Evolutionary conservation across 2,888 invertebrate species (phyloP), one percentile per base, ranked within the genome.

Genomic region (Meliscaeva auricollis): DNA sequence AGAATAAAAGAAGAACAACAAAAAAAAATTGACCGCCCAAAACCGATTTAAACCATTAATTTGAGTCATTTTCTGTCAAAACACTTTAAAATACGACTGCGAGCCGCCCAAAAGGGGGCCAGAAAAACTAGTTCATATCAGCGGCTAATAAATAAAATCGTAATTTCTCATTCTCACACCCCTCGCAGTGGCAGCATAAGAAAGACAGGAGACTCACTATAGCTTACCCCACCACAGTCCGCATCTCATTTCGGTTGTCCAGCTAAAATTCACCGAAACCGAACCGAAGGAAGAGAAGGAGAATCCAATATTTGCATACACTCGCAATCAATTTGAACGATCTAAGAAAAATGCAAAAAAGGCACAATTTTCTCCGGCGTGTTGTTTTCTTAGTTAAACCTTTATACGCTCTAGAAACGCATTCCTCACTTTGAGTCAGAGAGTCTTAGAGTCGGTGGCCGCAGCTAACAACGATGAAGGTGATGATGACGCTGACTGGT

Each of bases 161-260:
- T 84, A 84, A 80, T 84, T 84, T 80, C 84, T 84, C 84, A 84
- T 84, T 84, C 80, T 84, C 80, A 79, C 84, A 84, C 84, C 74
- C 74, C 78, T 78, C 9, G 77, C 32, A 44, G 17, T 66, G 60
- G 74, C 60, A 84, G 66, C 30, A 35, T 15, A 56, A 38, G n/a
- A 32, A 48, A 48, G 48, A n/a, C n/a, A n/a, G n/a, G n/a, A n/a
- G 48, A 50, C 52, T 38, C 30, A n/a, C 13, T n/a, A 46, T 26
- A 52, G 44, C 2, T 44, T 62, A 46, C 62, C 60, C 68, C 68
- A 56, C 44, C 17, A 22, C 22, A n/a, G n/a, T 11, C n/a, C n/a
- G 58, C 11, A 38, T 38, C 3, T 38, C 11, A 9, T 38, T 9
- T 38, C 38, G 0, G 13, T 13, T 1, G 26, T 13, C 26, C 48